These are phyloP conservation scores for Strix occidentalis DNA, from an alignment of 2,797 vertebrate genomes.

Conservation along the genomic window DNA sequence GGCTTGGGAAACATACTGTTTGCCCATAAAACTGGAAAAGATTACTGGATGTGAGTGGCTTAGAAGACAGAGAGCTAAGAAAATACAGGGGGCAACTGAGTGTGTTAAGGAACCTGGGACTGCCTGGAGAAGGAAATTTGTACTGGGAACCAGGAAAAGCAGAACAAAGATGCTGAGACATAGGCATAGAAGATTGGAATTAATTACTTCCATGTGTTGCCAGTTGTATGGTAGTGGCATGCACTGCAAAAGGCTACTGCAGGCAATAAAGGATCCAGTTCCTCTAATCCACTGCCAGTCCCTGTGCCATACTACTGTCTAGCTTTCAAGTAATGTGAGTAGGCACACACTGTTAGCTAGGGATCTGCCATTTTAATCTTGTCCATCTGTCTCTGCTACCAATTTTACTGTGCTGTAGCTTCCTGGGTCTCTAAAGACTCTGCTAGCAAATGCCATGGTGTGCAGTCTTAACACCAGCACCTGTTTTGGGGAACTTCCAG, in stretches of 20 bases:
- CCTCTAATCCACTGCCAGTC: not conserved
- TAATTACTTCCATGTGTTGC: accelerated
- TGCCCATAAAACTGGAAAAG: not conserved
- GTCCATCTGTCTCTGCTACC: not conserved
- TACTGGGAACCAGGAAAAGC: not conserved
- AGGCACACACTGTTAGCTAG: not conserved
- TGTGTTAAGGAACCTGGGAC: not conserved
- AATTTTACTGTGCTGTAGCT: not conserved
- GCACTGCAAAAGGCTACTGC: not conserved
- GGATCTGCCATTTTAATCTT: not conserved
- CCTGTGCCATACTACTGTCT: too few species aligned
- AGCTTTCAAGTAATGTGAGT: not conserved
- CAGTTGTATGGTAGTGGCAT: not conserved
- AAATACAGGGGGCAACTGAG: not conserved
- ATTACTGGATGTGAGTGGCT: not conserved
- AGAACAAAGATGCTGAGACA: not conserved
- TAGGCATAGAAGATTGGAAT: not conserved
- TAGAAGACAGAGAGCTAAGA: not conserved
- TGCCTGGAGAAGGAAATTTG: not conserved
- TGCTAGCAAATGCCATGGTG: accelerated
- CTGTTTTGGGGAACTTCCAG: not conserved
- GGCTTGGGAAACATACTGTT: not conserved
- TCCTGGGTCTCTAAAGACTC: not conserved
- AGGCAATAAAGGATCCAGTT: not conserved
- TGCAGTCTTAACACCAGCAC: accelerated